phyloP scores from a whole-genome alignment of 2,797 vertebrate genomes.

The Aldrovandia affinis region DNA sequence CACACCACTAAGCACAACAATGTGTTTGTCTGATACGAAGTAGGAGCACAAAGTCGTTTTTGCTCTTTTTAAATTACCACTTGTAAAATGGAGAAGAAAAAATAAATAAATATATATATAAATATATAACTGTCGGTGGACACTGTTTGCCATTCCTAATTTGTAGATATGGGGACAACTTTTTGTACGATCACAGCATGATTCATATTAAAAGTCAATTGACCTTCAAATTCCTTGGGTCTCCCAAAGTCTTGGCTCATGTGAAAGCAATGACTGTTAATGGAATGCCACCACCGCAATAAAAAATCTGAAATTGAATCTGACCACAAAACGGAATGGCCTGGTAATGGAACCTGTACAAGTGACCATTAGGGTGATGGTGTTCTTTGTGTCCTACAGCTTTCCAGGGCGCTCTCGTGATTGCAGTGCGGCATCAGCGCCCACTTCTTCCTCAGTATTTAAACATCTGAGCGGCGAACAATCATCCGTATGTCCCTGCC shows the following conservation, averaged over 20 bases:
- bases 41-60: background rate
- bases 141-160: slow-evolving; percentile 65
- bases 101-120: too few relatives aligned
- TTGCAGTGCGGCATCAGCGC: slow-evolving; percentile 37
- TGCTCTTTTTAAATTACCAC: slow-evolving; percentile 14
- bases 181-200: slow-evolving; percentile 69
- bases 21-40: background rate
- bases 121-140: slow-evolving; percentile 49
- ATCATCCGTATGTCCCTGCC: slow-evolving; percentile 61
- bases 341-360: slow-evolving; percentile 64
- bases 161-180: slow-evolving; percentile 69
- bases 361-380: slow-evolving; percentile 72
- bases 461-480: slow-evolving; percentile 58
- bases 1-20: background rate
- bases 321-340: slow-evolving; percentile 74
- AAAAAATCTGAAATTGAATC: slow-evolving; percentile 75
- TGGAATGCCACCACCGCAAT: slow-evolving; percentile 59
- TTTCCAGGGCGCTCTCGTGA: background rate
- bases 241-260: slow-evolving; percentile 68
- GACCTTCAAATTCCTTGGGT: slow-evolving; percentile 78
- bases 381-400: slow-evolving; percentile 40
- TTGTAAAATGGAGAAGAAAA: background rate
- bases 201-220: slow-evolving; percentile 84
- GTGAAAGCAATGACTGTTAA: slow-evolving; percentile 66
- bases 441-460: slow-evolving; percentile 45